Conservation (phyloP, 1,140 invertebrate genomes). For the Drosophila nebulosa region DNA sequence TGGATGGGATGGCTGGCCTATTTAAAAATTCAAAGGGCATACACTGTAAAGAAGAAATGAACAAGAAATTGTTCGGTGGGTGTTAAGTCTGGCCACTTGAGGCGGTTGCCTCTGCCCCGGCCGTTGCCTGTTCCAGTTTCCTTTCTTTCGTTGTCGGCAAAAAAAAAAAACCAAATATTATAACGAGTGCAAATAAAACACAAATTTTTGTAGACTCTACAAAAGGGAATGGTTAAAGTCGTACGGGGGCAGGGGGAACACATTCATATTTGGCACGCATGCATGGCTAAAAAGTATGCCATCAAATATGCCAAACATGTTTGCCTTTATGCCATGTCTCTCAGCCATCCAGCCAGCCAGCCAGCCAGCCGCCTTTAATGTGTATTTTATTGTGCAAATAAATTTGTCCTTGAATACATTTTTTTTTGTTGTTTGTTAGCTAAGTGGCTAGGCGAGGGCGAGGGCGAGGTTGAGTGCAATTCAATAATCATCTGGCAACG, state of each 20-base stretch:
- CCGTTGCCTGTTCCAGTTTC: slow-evolving; percentile 58
- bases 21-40: slow-evolving; percentile 75
- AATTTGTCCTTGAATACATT: slow-evolving; percentile 44
- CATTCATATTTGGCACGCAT: slow-evolving; percentile 52
- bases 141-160: slow-evolving; percentile 24
- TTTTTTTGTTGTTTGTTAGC: neutral
- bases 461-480: no score
- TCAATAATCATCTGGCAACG: slow-evolving; percentile 37
- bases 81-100: slow-evolving; percentile 50
- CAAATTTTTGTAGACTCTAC: slow-evolving; percentile 28
- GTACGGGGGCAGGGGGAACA: neutral
- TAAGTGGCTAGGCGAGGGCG: neutral
- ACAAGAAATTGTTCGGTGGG: neutral
- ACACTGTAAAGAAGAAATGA: slow-evolving; percentile 28
- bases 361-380: slow-evolving; percentile 38
- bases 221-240: no score
- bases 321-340: no score
- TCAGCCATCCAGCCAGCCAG: no score
- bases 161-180: slow-evolving; percentile 26
- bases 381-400: slow-evolving; percentile 46
- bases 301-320: slow-evolving; percentile 78
- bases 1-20: slow-evolving; percentile 34
- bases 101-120: slow-evolving; percentile 51
- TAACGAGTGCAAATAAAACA: slow-evolving; percentile 75
- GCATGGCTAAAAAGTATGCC: slow-evolving; percentile 71